Evolutionary conservation across 2,113 vertebrate genomes (phyloP).

Genomic region (Phalacrocorax pelagicus): DNA sequence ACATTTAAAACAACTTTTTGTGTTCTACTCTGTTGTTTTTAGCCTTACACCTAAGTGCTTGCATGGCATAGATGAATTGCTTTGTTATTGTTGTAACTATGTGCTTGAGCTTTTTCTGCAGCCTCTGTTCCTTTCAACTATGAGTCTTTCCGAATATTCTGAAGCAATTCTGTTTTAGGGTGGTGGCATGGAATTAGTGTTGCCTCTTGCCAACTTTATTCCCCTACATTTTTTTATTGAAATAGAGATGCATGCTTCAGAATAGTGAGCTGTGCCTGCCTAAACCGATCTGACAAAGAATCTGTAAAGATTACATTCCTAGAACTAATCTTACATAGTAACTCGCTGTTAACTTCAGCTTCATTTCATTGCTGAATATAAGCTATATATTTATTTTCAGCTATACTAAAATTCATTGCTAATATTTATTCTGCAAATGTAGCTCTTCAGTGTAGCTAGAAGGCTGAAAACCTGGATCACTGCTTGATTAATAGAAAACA

Average conservation of each 20-base stretch:
- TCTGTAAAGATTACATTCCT: background rate
- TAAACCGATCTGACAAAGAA: slow-evolving; percentile 69
- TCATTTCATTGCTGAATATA: slow-evolving; percentile 27
- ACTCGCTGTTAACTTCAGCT: slow-evolving; percentile 9
- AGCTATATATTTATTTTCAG: slow-evolving; percentile 5
- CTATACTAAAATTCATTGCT: slow-evolving; percentile 18
- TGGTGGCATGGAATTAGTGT: slow-evolving; percentile 99
- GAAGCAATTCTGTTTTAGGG: slow-evolving; percentile 99
- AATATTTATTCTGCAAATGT: background rate
- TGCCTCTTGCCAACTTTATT: slow-evolving; percentile 93
- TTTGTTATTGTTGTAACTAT: slow-evolving; percentile 79
- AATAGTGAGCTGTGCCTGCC: slow-evolving; percentile 83
- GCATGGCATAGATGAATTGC: slow-evolving; percentile 80
- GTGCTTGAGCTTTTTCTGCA: slow-evolving; percentile 90
- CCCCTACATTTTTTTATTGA: slow-evolving; percentile 87
- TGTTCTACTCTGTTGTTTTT: slow-evolving; percentile 70
- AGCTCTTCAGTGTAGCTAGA: slow-evolving; percentile 7
- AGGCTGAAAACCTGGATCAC: background rate
- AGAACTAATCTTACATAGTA: slow-evolving; percentile 14
- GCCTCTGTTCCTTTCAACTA: slow-evolving; percentile 88
- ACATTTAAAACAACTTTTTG: slow-evolving; percentile 77
- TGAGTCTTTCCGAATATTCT: slow-evolving; percentile 99
- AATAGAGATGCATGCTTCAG: slow-evolving; percentile 92
- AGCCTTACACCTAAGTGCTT: slow-evolving; percentile 75
- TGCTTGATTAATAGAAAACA: background rate